phyloP scores from a whole-genome alignment of 2,113 vertebrate genomes.

The Alligator sinensis region DNA sequence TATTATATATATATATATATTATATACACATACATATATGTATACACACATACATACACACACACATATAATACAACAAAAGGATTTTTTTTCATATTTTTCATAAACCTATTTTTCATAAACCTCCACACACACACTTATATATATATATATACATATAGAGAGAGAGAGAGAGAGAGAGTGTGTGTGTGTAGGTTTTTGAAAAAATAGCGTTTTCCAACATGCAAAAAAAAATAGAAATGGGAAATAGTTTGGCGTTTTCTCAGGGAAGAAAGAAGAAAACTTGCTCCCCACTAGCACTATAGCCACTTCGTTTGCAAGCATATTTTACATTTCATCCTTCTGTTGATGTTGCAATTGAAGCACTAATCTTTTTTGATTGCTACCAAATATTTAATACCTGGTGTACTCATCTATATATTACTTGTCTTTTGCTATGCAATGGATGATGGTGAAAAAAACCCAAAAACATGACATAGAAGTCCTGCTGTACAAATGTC shows the following conservation, averaged over 20 bases:
- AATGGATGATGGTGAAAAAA: rapidly evolving
- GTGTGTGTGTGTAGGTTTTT: background rate
- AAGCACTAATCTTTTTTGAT: background rate
- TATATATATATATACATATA: no score
- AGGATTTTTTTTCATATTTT: no score
- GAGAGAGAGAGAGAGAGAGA: no score
- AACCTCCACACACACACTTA: no score
- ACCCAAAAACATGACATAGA: background rate
- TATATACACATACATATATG: rapidly evolving
- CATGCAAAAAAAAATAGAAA: background rate
- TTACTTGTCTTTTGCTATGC: rapidly evolving
- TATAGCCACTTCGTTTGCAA: background rate
- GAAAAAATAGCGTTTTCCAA: background rate
- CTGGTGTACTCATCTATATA: background rate
- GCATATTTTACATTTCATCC: rapidly evolving
- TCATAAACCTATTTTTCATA: no score
- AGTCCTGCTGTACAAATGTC: background rate
- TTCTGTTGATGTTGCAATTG: rapidly evolving
- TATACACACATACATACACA: background rate
- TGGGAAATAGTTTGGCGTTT: rapidly evolving
- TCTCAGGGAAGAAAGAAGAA: background rate
- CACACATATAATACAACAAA: background rate
- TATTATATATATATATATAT: background rate
- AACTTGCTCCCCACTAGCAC: background rate
- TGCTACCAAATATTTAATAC: background rate